Conservation (phyloP, 1,140 invertebrate species). For the Lepidostoma basale region DNA sequence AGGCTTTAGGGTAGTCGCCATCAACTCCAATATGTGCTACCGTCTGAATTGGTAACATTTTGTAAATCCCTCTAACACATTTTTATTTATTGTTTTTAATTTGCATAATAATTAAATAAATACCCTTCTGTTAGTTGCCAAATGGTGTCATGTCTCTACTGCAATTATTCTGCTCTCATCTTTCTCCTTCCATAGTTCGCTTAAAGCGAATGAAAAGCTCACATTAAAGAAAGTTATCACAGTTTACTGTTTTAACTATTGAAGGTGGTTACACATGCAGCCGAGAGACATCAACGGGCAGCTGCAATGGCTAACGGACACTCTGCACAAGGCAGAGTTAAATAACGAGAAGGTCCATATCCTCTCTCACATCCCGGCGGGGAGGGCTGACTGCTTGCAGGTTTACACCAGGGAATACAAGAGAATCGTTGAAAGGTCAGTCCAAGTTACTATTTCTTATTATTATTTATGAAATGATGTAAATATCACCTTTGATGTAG, state of each 20-base stretch:
- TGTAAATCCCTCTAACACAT: neutral
- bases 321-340: constrained; percentile 72
- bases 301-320: constrained; percentile 76
- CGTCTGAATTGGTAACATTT: constrained; percentile 73
- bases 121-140: neutral
- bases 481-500: no score
- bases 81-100: neutral
- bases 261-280: constrained; percentile 69
- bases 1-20: constrained; percentile 73
- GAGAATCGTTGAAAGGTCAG: constrained; percentile 59
- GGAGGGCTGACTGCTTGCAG: constrained; percentile 68
- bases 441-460: no score
- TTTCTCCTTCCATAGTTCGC: no score
- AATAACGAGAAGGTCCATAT: constrained; percentile 80
- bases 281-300: constrained; percentile 69
- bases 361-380: constrained; percentile 81
- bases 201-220: no score
- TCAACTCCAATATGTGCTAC: constrained; percentile 80
- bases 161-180: no score
- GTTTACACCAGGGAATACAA: constrained; percentile 72
- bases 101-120: neutral
- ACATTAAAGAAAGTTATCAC: no score
- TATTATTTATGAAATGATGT: no score
- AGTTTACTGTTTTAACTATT: no score
- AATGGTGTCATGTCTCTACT: no score